Evolutionary conservation across 2,888 invertebrate genomes (phyloP).

Genomic region (Conus canariensis): DNA sequence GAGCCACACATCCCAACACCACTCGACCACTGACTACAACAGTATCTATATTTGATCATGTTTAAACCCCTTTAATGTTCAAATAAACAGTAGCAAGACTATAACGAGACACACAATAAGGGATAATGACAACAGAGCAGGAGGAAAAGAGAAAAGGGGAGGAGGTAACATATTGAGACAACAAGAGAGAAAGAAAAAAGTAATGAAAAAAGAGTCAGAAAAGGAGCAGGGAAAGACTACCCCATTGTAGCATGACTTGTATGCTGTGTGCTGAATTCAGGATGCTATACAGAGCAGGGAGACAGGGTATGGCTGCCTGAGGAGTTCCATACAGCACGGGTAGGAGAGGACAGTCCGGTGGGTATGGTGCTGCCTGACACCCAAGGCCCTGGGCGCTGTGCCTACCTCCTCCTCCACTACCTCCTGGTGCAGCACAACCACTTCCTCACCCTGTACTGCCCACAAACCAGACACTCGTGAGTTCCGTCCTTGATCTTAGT

Average conservation of each 20-base stretch:
- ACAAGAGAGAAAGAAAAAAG: not conserved
- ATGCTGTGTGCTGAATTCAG: conserved; percentile 29
- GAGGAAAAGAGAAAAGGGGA: not conserved
- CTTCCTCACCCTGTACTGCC: conserved; percentile 61
- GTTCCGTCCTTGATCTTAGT: not conserved
- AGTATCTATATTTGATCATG: too few species aligned
- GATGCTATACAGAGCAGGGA: conserved; percentile 52
- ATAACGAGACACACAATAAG: too few species aligned
- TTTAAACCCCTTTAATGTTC: too few species aligned
- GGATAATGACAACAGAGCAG: too few species aligned
- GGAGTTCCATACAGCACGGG: conserved; percentile 52
- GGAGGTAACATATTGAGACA: too few species aligned
- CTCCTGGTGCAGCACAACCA: conserved; percentile 67
- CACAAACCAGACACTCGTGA: conserved; percentile 48
- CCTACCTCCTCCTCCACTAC: conserved; percentile 64
- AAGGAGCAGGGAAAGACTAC: not conserved
- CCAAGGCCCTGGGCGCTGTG: conserved; percentile 65
- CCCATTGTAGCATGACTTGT: not conserved
- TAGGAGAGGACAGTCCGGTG: conserved; percentile 51
- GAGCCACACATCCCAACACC: too few species aligned
- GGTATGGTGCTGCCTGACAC: conserved; percentile 55
- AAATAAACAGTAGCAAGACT: too few species aligned
- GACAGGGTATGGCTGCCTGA: conserved; percentile 53
- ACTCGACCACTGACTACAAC: too few species aligned
- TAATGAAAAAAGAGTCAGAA: not conserved